These are phyloP conservation scores for Amiota mariae DNA, from an alignment of 2,888 invertebrate genomes.

Conservation along the genomic window DNA sequence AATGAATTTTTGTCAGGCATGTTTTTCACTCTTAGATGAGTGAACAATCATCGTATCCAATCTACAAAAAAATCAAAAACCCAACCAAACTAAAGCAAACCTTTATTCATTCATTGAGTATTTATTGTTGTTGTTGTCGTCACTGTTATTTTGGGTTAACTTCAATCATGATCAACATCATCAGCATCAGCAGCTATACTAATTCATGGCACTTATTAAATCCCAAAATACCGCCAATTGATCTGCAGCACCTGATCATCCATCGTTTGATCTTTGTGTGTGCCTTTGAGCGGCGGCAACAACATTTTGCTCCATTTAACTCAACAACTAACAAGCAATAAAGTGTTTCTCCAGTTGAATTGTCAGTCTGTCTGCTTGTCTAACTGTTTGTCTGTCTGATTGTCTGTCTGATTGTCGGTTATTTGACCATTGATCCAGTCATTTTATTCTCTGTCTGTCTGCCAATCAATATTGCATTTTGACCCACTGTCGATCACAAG, in stretches of 20 bases:
- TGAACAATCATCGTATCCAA: too few species aligned
- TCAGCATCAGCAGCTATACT: constrained; percentile 41
- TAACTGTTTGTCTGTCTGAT: background rate
- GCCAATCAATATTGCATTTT: constrained; percentile 68
- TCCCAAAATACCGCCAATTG: constrained; percentile 41
- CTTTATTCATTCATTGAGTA: constrained; percentile 10
- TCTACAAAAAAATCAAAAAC: too few species aligned
- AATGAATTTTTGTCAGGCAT: background rate
- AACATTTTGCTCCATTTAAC: constrained; percentile 62
- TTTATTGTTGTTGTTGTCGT: constrained; percentile 16
- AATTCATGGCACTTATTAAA: constrained; percentile 68
- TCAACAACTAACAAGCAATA: constrained; percentile 46
- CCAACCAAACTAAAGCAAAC: too few species aligned
- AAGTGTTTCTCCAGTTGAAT: background rate
- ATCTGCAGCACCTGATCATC: background rate
- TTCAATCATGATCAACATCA: constrained; percentile 6
- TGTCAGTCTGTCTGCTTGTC: background rate
- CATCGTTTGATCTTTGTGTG: background rate
- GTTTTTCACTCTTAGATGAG: constrained; percentile 1
- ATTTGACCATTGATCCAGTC: too few species aligned
- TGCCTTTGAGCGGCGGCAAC: constrained; percentile 54
- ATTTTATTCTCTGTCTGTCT: background rate
- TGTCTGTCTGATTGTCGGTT: background rate
- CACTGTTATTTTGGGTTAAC: background rate
- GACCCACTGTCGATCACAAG: constrained; percentile 57